Base-by-base conservation (phyloP, 2,888 invertebrate genomes). In the Neocrepidodera transversa region DNA sequence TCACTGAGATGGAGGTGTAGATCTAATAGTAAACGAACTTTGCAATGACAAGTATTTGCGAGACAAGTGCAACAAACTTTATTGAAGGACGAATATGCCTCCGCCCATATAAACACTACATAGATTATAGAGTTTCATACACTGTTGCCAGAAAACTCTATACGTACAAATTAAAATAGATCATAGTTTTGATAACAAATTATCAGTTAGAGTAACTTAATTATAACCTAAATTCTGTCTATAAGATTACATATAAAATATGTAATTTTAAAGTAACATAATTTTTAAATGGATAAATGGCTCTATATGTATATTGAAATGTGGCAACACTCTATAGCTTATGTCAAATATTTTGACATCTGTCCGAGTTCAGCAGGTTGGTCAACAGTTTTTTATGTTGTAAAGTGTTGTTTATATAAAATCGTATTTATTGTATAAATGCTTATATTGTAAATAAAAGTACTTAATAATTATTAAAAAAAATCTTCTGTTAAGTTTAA, bases 51-150 rank as follows among this genome's bases (percentile, higher is more conserved):
- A 26, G 2, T n/a, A 13, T 18, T 40, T 20, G 3, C 56, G 52
- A 64, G 52, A 60, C 67, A 67, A 65, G 66, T 69, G 65, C 68
- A 67, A 63, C 63, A 65, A 45, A 60, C 43, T 60, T 38, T 49
- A 36, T 57, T 35, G 57, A 50, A 57, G 57, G 50, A 58, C 61
- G 42, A 66, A 48, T 47, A 56, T 65, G 64, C 67, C 67, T 63
- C 65, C 67, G 67, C 67, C 67, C 67, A 67, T 67, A 57, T 54
- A 54, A 59, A 57, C 61, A 64, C 61, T 42, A 51, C 38, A 50
- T 38, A 38, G 50, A 50, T 50, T 36, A 26, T 38, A 14, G 50
- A 38, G 16, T 8, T 10, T 38, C 42, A 42, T 18, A 8, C 43
- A 18, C 23, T 26, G 30, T 43, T 18, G 50, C 26, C 17, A 35